Percentiles rank a stretch among this genome's conserved stretches.
Evolutionary conservation across 2,113 vertebrate genomes (phyloP).

Genomic region (Paraplagusia blochii): DNA sequence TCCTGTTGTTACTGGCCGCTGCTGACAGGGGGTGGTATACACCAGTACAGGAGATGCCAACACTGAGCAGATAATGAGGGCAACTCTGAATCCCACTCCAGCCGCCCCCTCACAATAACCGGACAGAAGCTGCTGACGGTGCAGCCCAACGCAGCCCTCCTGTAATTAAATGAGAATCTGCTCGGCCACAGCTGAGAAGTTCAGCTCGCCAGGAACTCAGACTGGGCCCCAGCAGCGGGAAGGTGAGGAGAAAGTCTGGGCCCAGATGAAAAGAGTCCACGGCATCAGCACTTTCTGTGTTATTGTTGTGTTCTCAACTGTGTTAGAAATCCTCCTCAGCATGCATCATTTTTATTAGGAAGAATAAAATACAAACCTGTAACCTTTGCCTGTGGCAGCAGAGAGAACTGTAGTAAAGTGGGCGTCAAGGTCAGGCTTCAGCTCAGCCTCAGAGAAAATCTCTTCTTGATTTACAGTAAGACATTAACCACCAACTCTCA

Average conservation of each 20-base stretch:
- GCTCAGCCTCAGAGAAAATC: too few species aligned
- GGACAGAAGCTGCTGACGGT: slow-evolving; percentile 57
- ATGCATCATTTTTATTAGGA: slow-evolving; percentile 8
- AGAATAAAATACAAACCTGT: slow-evolving; percentile 10
- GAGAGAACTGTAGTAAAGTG: not conserved
- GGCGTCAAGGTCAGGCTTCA: too few species aligned
- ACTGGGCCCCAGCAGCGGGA: slow-evolving; percentile 33
- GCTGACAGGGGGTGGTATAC: slow-evolving; percentile 27
- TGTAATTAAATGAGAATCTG: slow-evolving; percentile 60
- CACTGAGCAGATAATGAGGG: slow-evolving; percentile 41
- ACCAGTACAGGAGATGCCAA: slow-evolving; percentile 14
- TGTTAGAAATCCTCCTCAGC: not conserved
- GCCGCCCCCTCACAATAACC: slow-evolving; percentile 29
- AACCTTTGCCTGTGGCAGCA: slow-evolving; percentile 16
- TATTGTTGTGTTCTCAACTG: slow-evolving; percentile 26
- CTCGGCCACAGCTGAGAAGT: slow-evolving; percentile 53
- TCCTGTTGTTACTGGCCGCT: slow-evolving; percentile 12
- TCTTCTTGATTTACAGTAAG: too few species aligned
- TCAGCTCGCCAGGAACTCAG: slow-evolving; percentile 39
- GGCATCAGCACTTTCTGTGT: slow-evolving; percentile 43
- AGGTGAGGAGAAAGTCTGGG: slow-evolving; percentile 28
- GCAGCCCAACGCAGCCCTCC: slow-evolving; percentile 39
- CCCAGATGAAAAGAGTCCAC: slow-evolving; percentile 21
- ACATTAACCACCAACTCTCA: too few species aligned
- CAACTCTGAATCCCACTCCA: slow-evolving; percentile 15